These are phyloP conservation scores for Gallinago nigripennis DNA, from an alignment of 2,797 vertebrate species.

Conservation along the genomic window DNA sequence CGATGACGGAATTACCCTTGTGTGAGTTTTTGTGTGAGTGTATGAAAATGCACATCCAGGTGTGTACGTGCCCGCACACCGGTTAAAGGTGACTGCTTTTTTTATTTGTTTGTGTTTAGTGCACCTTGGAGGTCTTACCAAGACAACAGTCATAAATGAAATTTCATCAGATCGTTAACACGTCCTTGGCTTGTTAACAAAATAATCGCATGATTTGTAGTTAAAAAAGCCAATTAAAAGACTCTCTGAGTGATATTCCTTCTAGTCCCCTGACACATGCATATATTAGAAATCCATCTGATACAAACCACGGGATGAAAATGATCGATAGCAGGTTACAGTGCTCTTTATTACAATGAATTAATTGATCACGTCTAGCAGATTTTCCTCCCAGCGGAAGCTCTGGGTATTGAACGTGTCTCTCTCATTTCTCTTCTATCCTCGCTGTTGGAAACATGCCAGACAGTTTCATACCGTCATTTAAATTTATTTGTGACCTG, in stretches of 20 bases:
- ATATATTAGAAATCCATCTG: conserved; percentile 10
- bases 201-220: neutral
- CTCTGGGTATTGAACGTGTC: neutral
- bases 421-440: conserved; percentile 8
- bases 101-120: neutral
- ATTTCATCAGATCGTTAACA: neutral
- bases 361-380: conserved; percentile 52
- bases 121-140: neutral
- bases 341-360: conserved; percentile 41
- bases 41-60: neutral
- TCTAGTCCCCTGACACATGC: neutral
- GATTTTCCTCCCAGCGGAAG: conserved; percentile 12
- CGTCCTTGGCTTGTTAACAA: neutral
- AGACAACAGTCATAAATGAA: neutral
- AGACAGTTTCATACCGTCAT: conserved; percentile 1
- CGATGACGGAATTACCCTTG: neutral
- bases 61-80: neutral
- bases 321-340: conserved; percentile 33
- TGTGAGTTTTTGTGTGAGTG: neutral
- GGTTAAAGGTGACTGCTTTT: neutral
- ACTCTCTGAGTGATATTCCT: neutral
- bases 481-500: conserved; percentile 44
- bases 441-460: neutral
- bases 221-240: neutral
- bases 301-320: conserved; percentile 1